Base-by-base conservation (phyloP, 2,797 vertebrate genomes). In the Scarus forsteni region DNA sequence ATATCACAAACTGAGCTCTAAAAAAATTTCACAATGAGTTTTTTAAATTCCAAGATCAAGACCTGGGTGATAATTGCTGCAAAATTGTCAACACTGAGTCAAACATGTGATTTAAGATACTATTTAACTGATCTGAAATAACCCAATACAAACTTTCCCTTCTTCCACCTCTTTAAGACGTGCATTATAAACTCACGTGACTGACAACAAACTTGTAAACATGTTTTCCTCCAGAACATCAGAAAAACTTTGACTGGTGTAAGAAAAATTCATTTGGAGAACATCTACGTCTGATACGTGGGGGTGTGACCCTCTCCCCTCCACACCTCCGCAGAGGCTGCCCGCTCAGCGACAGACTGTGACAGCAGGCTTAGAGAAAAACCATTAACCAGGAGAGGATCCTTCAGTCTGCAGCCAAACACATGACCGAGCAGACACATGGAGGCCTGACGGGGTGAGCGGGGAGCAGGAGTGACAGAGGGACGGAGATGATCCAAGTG, bases 391-490 rank as follows among this genome's bases (percentile, higher is more conserved):
- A 60, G 59, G 73, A 90, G 80, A 79, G n/a, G 77, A 74, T 83
- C 76, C 70, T 73, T 0, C 14, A 60, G 66, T 45, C 38, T 53
- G 39, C 57, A 77, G 82, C 59, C 80, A 75, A 83, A 84, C 90
- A 90, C 89, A 84, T 89, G 89, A 90, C 83, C 52, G 70, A 49
- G 12, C 42, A 53, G 80, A 85, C 90, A 91, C 88, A 86, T 87
- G 86, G 82, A 67, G 60, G 72, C 53, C 34, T 3, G 52, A 43
- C 15, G 9, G 43, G n/a, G 52, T 34, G 3, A 7, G 50, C 36
- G 15, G 50, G n/a, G 38, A 52, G 48, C 12, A 45, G 27, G 13
- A 5, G 52, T 16, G 61, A 58, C 54, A 54, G 60, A 52, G 54
- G 64, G 60, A 52, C 44, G 3, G 58, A 62, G 66, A 58, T 36